Percentiles rank a stretch among this genome's conserved stretches.
Evolutionary conservation across 2,113 vertebrate genomes (phyloP).

Genomic region (Aplodontia rufa): DNA sequence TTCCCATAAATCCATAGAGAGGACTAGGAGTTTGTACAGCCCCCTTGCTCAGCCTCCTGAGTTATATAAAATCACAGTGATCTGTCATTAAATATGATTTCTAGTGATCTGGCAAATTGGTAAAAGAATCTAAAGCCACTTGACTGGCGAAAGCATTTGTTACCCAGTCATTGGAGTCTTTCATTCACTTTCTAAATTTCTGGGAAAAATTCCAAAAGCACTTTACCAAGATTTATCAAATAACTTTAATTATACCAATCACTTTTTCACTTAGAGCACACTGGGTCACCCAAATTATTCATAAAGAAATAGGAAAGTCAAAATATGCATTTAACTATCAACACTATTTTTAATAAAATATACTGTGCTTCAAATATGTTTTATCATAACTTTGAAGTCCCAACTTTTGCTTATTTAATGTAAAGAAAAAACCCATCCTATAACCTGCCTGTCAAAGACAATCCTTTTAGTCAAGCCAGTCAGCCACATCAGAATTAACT

Average conservation of each 20-base stretch:
- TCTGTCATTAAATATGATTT: slow-evolving; percentile 44
- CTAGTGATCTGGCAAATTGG: slow-evolving; percentile 33
- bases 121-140: slow-evolving; percentile 39
- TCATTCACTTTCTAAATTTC: slow-evolving; percentile 54
- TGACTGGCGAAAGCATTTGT: slow-evolving; percentile 55
- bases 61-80: slow-evolving; percentile 7
- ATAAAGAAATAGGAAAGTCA: slow-evolving; percentile 31
- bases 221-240: slow-evolving; percentile 52
- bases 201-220: slow-evolving; percentile 55
- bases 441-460: background rate
- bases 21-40: background rate
- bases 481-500: background rate
- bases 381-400: slow-evolving; percentile 29
- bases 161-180: slow-evolving; percentile 28
- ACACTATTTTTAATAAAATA: slow-evolving; percentile 17
- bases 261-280: slow-evolving; percentile 27
- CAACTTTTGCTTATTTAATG: slow-evolving; percentile 8
- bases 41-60: background rate
- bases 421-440: background rate
- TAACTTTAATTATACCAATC: slow-evolving; percentile 33
- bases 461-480: background rate
- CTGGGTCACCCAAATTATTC: slow-evolving; percentile 26
- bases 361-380: slow-evolving; percentile 28
- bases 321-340: slow-evolving; percentile 59
- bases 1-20: background rate